Conservation (phyloP, 1,140 invertebrate species). For the Megathymus violae region DNA sequence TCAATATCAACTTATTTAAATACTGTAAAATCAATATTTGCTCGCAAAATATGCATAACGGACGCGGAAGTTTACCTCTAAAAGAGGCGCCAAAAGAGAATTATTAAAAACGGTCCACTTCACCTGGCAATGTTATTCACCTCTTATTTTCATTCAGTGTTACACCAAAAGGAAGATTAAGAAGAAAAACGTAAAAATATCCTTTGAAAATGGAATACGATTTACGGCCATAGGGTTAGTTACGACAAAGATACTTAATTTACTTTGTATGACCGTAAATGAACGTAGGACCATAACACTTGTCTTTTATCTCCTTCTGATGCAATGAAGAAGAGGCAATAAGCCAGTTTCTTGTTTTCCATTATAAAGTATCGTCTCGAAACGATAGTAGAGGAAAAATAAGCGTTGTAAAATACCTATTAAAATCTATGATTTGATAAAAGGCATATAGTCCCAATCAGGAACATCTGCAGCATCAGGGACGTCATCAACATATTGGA, state of each 20-base stretch:
- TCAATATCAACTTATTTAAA: background rate
- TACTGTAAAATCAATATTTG: background rate
- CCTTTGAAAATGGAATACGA: slow-evolving; percentile 18
- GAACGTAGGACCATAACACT: no score
- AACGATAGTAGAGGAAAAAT: no score
- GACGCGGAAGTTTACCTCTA: background rate
- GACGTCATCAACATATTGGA: no score
- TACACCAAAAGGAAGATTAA: slow-evolving; percentile 1
- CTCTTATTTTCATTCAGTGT: slow-evolving; percentile 20
- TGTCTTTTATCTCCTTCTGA: no score
- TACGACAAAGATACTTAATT: background rate
- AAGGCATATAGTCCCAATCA: no score
- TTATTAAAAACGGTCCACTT: slow-evolving; percentile 22
- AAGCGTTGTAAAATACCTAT: no score
- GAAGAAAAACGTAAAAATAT: slow-evolving; percentile 10
- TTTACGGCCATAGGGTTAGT: slow-evolving; percentile 14
- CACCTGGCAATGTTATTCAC: slow-evolving; percentile 20
- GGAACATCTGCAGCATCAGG: no score
- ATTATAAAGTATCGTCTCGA: no score
- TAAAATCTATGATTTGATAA: no score
- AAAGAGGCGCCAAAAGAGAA: slow-evolving; percentile 5
- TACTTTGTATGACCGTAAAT: background rate
- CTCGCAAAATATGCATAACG: background rate
- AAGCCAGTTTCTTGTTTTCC: no score
- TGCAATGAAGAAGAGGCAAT: no score